Evolutionary conservation across 2,888 invertebrate genomes (phyloP), one percentile per base, ranked within the genome.

Genomic region (Oscheius sp.): DNA sequence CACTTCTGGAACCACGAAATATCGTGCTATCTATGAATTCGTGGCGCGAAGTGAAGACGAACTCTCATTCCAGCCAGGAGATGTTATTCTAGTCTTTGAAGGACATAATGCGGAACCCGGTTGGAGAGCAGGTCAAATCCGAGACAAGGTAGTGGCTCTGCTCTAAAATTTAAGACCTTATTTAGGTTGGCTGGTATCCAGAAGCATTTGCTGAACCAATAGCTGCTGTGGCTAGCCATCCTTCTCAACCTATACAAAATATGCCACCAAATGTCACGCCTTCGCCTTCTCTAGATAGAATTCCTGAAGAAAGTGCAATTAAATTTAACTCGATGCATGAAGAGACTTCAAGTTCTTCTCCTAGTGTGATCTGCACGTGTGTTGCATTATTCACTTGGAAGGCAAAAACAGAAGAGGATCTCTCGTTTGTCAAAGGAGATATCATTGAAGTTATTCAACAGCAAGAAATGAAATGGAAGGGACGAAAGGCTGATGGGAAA

Each of bases 21-120:
- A 94, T 89, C 91, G 93, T 66, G 96, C 95, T 20, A 90, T 97
- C 53, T 98, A 94, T 87, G 94, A 95, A 87, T 98, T 98, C 88
- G 91, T 91, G 10, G 94, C 96, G 0, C 90, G 96, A 63, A 95
- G 94, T 80, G 90, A 90, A 0, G 98, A 79, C 53, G 76, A 79
- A 57, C 55, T 77, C 27, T 72, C 72, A 34, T 79, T 78, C 65
- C 72, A 74, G 52, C 76, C 74, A 10, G 97, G 96, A 0, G 97
- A 97, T 87, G 91, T 94, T 86, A 93, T 98, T 71, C 89, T 91
- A 88, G 92, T 92, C 10, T 86, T 86, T 72, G 82, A 91, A 90
- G 72, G 93, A 67, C 93, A 93, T 84, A 92, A 92, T 79, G 93
- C 94, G 0, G 97, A 97, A 86, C 95, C 95, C 0, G 97, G 96